A percentile compares a stretch with the other conserved stretches of the same genome.
These are phyloP conservation scores for Myotis pilosus DNA, from an alignment of 2,797 vertebrate species.

Conservation along the genomic window DNA sequence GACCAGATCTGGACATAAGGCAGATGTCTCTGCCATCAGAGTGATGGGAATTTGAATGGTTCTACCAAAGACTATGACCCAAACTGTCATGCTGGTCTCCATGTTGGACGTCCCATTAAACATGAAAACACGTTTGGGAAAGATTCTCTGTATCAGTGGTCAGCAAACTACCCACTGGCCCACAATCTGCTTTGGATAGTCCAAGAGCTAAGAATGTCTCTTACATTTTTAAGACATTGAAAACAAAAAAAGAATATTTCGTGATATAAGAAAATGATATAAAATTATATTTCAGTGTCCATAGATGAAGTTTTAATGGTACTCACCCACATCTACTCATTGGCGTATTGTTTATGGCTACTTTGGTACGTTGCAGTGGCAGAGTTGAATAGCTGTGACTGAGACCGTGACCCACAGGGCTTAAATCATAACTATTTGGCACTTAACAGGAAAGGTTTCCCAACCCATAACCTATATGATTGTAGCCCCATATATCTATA, in stretches of 20 bases:
- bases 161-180: background rate
- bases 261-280: background rate
- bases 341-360: background rate
- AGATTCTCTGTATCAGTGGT: background rate
- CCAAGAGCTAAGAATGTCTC: background rate
- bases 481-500: background rate
- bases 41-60: slow-evolving; percentile 22
- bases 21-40: background rate
- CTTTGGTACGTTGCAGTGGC: background rate
- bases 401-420: background rate
- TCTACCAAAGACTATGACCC: background rate
- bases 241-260: background rate
- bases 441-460: background rate
- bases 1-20: background rate
- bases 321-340: background rate
- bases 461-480: background rate
- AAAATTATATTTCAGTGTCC: background rate
- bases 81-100: background rate
- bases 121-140: background rate
- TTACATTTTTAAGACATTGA: background rate
- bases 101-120: background rate
- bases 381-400: background rate
- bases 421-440: background rate
- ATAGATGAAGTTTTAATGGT: background rate
- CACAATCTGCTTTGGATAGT: background rate